phyloP scores from a whole-genome alignment of 1,140 invertebrate genomes.

The Heliconius himera region DNA sequence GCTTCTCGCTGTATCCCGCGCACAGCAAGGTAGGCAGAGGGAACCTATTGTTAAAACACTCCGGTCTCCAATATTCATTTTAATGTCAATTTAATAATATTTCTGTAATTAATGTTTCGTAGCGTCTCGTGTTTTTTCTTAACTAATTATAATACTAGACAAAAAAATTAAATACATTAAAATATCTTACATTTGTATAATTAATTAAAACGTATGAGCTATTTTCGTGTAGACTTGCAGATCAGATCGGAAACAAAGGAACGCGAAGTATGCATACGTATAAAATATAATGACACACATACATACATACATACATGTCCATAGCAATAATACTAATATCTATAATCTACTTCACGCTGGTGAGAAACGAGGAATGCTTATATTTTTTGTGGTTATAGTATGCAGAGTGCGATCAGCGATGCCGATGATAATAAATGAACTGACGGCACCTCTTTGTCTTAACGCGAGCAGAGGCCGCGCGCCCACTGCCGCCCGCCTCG shows the following conservation, averaged over 20 bases:
- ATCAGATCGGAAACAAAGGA: not conserved
- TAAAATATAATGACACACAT: not conserved
- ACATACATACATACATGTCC: not conserved
- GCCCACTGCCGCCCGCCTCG: not conserved
- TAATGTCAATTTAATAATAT: no score
- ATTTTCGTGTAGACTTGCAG: not conserved
- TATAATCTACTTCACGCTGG: slow-evolving; percentile 12
- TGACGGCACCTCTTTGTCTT: slow-evolving; percentile 21
- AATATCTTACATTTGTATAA: not conserved
- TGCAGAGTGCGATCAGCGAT: slow-evolving; percentile 1
- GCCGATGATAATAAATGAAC: slow-evolving; percentile 7
- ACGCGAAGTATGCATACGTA: not conserved
- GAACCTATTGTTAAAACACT: no score
- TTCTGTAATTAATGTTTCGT: no score
- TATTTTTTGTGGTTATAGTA: slow-evolving; percentile 1
- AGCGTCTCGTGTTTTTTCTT: no score
- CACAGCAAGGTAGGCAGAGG: no score
- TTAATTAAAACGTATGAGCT: not conserved
- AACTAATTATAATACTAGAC: no score
- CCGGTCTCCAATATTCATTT: no score
- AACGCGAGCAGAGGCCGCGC: no score
- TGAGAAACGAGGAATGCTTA: not conserved
- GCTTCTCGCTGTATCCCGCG: no score
- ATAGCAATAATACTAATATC: slow-evolving; percentile 12
- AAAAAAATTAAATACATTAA: not conserved